Evolutionary conservation across 2,888 invertebrate species (phyloP).

Genomic region (Acanthosepion pharaonis): DNA sequence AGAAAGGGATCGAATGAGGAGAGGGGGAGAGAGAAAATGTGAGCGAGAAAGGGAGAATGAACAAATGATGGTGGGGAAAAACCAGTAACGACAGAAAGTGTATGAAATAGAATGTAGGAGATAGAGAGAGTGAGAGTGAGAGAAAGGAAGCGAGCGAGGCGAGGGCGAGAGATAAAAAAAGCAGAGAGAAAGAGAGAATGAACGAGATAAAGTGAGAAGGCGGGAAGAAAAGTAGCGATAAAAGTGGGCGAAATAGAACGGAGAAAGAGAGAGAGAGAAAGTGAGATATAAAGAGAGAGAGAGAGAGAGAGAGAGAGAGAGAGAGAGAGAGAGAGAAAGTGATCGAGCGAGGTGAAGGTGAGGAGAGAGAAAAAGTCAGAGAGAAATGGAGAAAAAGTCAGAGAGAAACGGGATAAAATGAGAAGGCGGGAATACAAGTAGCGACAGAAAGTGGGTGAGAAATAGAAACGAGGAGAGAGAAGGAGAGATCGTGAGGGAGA

Average conservation of each 20-base stretch:
- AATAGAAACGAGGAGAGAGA: background rate
- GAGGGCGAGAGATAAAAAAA: too few species aligned
- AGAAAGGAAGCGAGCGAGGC: too few species aligned
- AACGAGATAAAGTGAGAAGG: background rate
- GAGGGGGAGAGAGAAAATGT: too few species aligned
- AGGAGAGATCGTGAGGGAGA: background rate
- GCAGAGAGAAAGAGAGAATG: background rate
- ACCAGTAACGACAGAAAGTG: too few species aligned
- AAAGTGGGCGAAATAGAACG: background rate
- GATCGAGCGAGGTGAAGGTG: background rate
- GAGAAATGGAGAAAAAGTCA: background rate
- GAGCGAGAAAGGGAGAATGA: too few species aligned
- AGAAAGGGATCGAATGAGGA: too few species aligned
- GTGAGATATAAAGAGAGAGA: too few species aligned
- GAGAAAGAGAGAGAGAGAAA: background rate
- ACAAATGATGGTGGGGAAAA: too few species aligned
- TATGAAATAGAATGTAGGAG: too few species aligned
- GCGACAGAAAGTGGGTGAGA: background rate
- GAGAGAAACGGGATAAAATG: background rate
- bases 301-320: background rate
- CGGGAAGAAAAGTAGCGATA: rapidly evolving
- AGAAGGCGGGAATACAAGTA: background rate
- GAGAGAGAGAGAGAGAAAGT: background rate
- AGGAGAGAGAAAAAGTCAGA: background rate
- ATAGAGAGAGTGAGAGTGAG: too few species aligned